Base-by-base conservation (phyloP, 2,888 invertebrate species). In the Leucania comma region DNA sequence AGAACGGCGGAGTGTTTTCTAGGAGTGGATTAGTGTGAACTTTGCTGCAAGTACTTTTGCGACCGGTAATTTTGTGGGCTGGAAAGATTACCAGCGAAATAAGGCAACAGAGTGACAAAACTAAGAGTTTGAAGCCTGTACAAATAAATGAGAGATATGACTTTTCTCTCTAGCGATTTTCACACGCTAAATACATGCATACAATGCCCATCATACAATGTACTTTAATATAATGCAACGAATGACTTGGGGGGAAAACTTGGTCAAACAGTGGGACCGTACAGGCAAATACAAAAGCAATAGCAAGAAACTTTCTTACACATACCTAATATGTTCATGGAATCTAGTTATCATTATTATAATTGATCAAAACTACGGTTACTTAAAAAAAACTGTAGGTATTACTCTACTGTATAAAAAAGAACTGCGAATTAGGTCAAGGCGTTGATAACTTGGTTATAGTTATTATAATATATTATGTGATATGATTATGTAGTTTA, bases 1-100 rank as follows among this genome's bases (percentile, higher is more conserved):
- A 67, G 62, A 63, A 54, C 51, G 64, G 78, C 80, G 78, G 84
- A 76, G 80, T 87, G 82, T 87, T 84, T 85, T 82, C 74, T 73
- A 75, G 75, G 66, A 57, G 60, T 29, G 65, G 67, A 78, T 74
- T 72, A 72, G 68, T 59, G 46, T 73, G 69, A 59, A 66, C 53
- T 73, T 65, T 24, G 62, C 24, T 48, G 38, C 22, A 32, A 24
- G 57, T 62, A 29, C n/a, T 67, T 76, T 74, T 29, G 46, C 26
- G 48, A 42, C 38, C 12, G 22, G 58, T 20, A 17, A 32, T 56
- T 74, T 61, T 50, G 14, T 68, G 22, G 26, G n/a, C 14, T 24
- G 10, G 26, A 24, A 48, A 50, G 32, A 61, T n/a, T 67, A 57
- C 26, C 35, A 46, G 22, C 20, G 8, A 71, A 72, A 42, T 20